These are phyloP conservation scores for Actinostola sp. DNA, from an alignment of 92 coral and sea anemone genomes.

Conservation along the genomic window DNA sequence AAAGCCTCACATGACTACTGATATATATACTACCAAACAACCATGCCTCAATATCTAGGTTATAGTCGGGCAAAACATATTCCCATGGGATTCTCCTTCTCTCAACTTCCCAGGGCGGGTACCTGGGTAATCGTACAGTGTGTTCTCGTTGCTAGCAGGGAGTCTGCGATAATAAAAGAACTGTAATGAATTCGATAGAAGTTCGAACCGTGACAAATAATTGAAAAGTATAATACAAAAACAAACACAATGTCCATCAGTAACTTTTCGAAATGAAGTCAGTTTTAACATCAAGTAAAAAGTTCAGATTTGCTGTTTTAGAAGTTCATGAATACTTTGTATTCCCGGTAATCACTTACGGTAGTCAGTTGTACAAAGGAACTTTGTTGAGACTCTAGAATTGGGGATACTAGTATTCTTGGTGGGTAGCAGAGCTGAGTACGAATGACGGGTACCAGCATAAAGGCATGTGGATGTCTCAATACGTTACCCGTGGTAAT, in stretches of 20 bases:
- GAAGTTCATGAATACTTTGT: background rate
- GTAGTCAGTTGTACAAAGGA: background rate
- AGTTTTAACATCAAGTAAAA: background rate
- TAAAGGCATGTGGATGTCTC: conserved; percentile 16
- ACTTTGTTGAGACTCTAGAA: background rate
- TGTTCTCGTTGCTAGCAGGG: conserved; percentile 8
- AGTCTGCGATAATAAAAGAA: background rate
- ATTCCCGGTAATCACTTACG: background rate
- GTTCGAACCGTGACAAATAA: background rate
- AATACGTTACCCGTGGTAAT: conserved; percentile 29
- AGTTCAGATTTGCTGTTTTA: too few relatives aligned
- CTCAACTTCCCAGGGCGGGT: conserved; percentile 37
- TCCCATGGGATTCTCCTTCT: conserved; percentile 32
- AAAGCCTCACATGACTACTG: background rate
- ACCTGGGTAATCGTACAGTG: conserved; percentile 6
- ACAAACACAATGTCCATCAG: background rate
- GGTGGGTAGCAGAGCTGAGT: conserved; percentile 1
- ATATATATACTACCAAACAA: background rate
- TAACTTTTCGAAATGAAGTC: background rate
- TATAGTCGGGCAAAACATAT: background rate
- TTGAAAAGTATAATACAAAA: conserved; percentile 12
- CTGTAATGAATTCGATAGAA: background rate
- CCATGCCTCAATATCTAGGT: conserved; percentile 8
- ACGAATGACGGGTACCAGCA: conserved; percentile 21
- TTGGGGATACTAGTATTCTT: background rate